phyloP scores from a whole-genome alignment of 2,113 vertebrate species.

The Cygnus atratus region DNA sequence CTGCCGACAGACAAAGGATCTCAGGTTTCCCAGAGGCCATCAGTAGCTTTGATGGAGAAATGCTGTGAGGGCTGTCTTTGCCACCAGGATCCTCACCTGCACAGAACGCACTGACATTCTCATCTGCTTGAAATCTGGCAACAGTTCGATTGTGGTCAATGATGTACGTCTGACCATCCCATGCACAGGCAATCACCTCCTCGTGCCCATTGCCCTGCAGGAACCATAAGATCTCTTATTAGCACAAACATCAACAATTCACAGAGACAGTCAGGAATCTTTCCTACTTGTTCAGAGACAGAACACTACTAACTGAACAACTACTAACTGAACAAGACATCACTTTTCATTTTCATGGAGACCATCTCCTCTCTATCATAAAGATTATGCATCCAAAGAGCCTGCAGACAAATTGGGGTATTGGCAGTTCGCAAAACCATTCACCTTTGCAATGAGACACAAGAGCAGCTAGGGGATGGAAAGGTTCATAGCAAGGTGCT shows the following conservation, averaged over 20 bases:
- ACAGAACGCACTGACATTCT: constrained; percentile 97
- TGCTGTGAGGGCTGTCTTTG: neutral
- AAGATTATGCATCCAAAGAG: neutral
- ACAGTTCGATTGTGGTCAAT: constrained; percentile 93
- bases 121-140: constrained; percentile 96
- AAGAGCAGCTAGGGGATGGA: neutral
- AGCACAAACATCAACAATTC: neutral
- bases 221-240: neutral
- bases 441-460: neutral
- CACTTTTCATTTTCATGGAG: neutral
- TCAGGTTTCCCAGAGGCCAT: neutral
- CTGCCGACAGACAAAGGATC: neutral
- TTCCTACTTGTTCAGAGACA: neutral
- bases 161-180: constrained; percentile 98
- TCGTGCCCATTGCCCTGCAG: constrained; percentile 91
- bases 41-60: neutral
- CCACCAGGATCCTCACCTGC: constrained; percentile 81
- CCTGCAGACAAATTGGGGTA: neutral
- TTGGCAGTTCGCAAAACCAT: neutral
- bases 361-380: neutral
- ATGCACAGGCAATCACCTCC: constrained; percentile 96
- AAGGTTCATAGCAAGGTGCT: neutral
- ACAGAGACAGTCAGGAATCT: neutral
- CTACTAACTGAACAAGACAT: neutral
- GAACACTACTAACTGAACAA: neutral